Evolutionary conservation across 2,113 vertebrate species (phyloP).

Genomic region (Amia ocellicauda): DNA sequence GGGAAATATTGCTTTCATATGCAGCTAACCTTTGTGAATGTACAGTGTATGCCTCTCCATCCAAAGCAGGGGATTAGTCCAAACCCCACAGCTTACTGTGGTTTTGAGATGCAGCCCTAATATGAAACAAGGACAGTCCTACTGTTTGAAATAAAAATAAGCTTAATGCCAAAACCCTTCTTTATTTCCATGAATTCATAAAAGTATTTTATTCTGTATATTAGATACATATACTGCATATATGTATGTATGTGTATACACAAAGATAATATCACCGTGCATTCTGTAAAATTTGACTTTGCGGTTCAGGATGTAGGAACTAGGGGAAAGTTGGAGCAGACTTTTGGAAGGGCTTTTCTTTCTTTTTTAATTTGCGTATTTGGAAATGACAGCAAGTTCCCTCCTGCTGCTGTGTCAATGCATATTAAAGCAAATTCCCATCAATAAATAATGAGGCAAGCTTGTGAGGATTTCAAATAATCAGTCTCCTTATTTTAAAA

Average conservation of each 20-base stretch:
- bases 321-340: background rate
- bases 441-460: background rate
- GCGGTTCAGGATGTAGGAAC: no score
- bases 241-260: no score
- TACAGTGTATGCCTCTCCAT: constrained; percentile 32
- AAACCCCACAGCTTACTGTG: constrained; percentile 44
- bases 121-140: constrained; percentile 19
- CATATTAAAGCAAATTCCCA: background rate
- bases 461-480: background rate
- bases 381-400: background rate
- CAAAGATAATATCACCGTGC: no score
- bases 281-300: no score
- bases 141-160: background rate
- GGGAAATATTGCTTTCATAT: constrained; percentile 1
- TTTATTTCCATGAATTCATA: background rate
- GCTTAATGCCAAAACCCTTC: background rate
- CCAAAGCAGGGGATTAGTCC: constrained; percentile 43
- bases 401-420: constrained; percentile 1
- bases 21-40: constrained; percentile 3
- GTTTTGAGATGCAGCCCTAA: constrained; percentile 32
- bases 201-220: background rate
- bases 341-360: background rate
- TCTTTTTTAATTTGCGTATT: constrained; percentile 1
- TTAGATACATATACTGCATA: no score
- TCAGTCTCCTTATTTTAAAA: background rate